A percentile compares a stretch with the other conserved stretches of the same genome.
These are phyloP conservation scores for Battus philenor DNA, from an alignment of 1,140 invertebrate genomes.

Conservation along the genomic window DNA sequence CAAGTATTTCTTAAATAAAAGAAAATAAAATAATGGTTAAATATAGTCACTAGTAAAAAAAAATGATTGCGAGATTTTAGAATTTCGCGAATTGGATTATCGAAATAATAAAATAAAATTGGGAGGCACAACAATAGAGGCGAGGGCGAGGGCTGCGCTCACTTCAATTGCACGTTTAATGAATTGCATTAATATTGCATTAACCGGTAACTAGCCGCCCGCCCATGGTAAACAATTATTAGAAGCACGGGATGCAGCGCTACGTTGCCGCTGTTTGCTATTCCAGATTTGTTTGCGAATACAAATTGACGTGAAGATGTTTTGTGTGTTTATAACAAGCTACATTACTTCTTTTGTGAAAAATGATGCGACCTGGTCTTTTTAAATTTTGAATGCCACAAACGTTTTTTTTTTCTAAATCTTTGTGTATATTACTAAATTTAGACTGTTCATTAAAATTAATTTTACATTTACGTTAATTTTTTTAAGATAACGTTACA, in stretches of 20 bases:
- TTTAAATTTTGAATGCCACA: no score
- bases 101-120: constrained; percentile 25
- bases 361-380: no score
- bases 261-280: constrained; percentile 47
- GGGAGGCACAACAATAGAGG: constrained; percentile 17
- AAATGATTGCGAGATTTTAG: not conserved
- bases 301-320: constrained; percentile 65
- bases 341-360: constrained; percentile 14
- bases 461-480: no score
- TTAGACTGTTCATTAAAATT: no score
- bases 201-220: constrained; percentile 64
- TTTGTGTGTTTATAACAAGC: constrained; percentile 25
- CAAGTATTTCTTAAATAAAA: no score
- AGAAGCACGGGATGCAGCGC: constrained; percentile 27
- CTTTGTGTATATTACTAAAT: no score
- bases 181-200: constrained; percentile 78
- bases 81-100: constrained; percentile 10
- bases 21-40: no score
- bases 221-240: constrained; percentile 69
- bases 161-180: constrained; percentile 75
- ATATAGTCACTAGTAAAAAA: no score
- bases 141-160: constrained; percentile 30
- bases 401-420: no score
- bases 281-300: constrained; percentile 66
- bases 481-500: no score